phyloP scores from a whole-genome alignment of 2,797 vertebrate genomes.

The Morus bassanus region DNA sequence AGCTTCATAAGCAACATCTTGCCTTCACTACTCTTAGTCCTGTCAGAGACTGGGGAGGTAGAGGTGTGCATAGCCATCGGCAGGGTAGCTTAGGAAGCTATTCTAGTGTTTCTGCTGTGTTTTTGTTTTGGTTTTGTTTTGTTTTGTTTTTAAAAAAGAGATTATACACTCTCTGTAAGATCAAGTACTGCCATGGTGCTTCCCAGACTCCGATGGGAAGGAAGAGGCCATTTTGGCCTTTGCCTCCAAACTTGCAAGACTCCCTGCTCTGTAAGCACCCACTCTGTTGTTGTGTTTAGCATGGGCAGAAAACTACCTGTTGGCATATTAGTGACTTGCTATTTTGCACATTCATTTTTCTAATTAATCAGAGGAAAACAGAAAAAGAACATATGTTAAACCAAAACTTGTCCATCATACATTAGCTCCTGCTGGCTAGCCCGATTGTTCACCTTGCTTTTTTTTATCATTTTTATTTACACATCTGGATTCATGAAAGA shows the following conservation, averaged over 20 bases:
- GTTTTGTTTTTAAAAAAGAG: not conserved
- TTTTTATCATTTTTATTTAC: not conserved
- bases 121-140: not conserved
- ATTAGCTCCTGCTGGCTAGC: not conserved
- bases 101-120: not conserved
- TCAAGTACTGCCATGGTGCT: not conserved
- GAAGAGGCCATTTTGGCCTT: not conserved
- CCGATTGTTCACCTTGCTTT: not conserved
- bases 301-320: not conserved
- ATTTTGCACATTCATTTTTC: not conserved
- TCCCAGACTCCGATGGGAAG: not conserved
- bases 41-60: not conserved
- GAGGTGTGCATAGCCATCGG: not conserved
- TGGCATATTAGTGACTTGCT: not conserved
- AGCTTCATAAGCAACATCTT: not conserved
- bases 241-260: not conserved
- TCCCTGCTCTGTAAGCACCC: not conserved
- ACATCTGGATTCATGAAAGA: not conserved
- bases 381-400: not conserved
- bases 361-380: not conserved
- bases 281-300: not conserved
- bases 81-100: not conserved
- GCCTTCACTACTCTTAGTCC: not conserved
- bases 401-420: not conserved
- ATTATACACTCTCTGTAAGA: not conserved